Conservation (phyloP, 2,113 vertebrate genomes). For the Xenopus tropicalis region UCB_Xtro_10.0 CM004449.2:93173501-93174000, state of each 20-base stretch:
- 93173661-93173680: constrained; percentile 11
- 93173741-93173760: constrained; percentile 2
- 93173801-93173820: background rate
- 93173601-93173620: background rate
- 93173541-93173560: background rate
- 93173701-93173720: constrained; percentile 7
- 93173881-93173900: too few relatives aligned
- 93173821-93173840: constrained; percentile 1
- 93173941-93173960: too few relatives aligned
- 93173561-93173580: constrained; percentile 3
- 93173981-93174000: too few relatives aligned
- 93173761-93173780: constrained; percentile 21
- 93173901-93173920: too few relatives aligned
- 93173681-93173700: background rate
- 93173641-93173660: background rate
- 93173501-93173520: too few relatives aligned
- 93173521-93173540: too few relatives aligned
- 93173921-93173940: too few relatives aligned
- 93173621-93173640: too few relatives aligned
- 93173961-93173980: too few relatives aligned
- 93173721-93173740: constrained; percentile 15
- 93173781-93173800: constrained; percentile 2
- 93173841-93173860: background rate
- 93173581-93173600: constrained; percentile 4
- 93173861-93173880: background rate